phyloP scores from a whole-genome alignment of 2,113 vertebrate species.

The Montifringilla adamsi region DNA sequence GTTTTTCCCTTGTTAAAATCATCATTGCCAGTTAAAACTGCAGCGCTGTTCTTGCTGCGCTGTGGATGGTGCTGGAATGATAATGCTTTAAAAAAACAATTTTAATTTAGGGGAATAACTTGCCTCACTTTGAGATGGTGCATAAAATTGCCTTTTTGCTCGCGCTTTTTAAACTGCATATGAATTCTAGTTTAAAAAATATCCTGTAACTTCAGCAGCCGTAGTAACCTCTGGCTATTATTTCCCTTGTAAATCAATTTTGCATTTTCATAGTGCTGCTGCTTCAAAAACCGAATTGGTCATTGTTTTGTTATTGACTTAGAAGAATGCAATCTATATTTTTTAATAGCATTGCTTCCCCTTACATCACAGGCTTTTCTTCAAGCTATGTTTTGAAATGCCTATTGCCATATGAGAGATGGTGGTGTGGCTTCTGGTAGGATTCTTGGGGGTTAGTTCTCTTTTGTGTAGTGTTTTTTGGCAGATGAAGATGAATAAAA shows the following conservation, averaged over 20 bases:
- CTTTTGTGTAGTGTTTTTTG: not conserved
- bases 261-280: not conserved
- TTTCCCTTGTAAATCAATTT: slow-evolving; percentile 28
- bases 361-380: slow-evolving; percentile 21
- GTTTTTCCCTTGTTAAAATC: not conserved
- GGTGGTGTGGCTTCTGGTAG: not conserved
- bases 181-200: not conserved
- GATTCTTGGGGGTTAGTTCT: not conserved
- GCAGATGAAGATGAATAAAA: not conserved
- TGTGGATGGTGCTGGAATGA: not conserved
- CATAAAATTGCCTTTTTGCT: not conserved
- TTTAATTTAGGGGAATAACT: not conserved
- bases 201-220: not conserved
- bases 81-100: not conserved
- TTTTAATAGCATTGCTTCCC: not conserved
- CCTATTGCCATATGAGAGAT: not conserved
- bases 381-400: not conserved
- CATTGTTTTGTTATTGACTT: slow-evolving; percentile 39
- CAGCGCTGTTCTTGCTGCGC: not conserved
- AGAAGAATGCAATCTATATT: slow-evolving; percentile 18
- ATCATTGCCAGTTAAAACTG: not conserved
- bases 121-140: not conserved
- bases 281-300: not conserved
- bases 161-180: not conserved
- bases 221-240: not conserved